phyloP scores from a whole-genome alignment of 2,888 invertebrate genomes.

The Dichetophora obliterata region DNA sequence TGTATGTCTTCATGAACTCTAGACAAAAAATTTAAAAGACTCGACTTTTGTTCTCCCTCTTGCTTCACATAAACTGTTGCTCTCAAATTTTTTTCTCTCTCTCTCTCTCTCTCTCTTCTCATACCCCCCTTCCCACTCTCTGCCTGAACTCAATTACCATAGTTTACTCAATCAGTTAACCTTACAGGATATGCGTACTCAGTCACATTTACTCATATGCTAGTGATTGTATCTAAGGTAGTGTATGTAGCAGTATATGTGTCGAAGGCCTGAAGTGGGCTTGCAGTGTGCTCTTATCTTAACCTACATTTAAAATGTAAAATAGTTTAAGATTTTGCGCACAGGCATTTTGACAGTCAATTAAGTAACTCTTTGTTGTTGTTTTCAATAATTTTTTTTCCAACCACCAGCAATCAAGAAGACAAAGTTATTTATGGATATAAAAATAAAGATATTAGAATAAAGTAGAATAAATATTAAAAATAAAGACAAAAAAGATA shows the following conservation, averaged over 20 bases:
- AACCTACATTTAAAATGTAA: conserved; percentile 16
- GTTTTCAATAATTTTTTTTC: too few relatives aligned
- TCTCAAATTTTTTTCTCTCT: not conserved
- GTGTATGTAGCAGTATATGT: not conserved
- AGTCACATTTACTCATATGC: not conserved
- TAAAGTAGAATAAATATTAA: too few relatives aligned
- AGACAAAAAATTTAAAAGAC: too few relatives aligned
- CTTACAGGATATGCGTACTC: not conserved
- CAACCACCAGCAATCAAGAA: not conserved
- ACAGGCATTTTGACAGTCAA: conserved; percentile 13
- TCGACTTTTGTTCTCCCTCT: too few relatives aligned
- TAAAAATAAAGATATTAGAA: too few relatives aligned
- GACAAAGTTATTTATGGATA: not conserved
- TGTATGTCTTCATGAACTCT: too few relatives aligned
- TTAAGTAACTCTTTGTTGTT: not conserved
- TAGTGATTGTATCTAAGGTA: too few relatives aligned
- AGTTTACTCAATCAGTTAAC: not conserved
- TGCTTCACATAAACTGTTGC: too few relatives aligned
- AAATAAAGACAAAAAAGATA: too few relatives aligned
- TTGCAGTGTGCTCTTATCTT: conserved; percentile 1
- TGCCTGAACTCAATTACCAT: too few relatives aligned
- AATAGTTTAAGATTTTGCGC: not conserved
- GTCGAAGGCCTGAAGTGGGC: not conserved
- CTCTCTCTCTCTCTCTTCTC: not conserved
- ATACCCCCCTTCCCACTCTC: not conserved